Base-by-base conservation (phyloP, 2,113 vertebrate genomes). In the Pavo muticus region DNA sequence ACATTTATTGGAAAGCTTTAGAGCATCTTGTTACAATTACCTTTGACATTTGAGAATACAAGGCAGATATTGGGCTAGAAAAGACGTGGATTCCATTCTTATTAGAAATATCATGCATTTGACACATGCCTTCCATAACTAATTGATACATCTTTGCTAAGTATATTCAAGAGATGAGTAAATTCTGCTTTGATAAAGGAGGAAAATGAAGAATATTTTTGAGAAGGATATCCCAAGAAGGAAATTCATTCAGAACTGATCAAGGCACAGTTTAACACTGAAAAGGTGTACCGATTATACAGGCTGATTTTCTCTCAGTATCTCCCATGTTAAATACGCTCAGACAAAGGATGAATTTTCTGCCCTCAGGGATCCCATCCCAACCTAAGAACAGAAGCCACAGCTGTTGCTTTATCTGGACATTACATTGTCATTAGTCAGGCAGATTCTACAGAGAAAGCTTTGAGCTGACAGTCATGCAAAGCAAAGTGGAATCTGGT, bases 21-120 rank as follows among this genome's bases (percentile, higher is more conserved):
- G 4, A 68, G 25, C 57, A 95, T 84, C 61, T 90, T 95, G 93
- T 94, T 87, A 72, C 52, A 94, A 90, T 78, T 93, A 81, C 4
- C 1, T 69, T 77, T 69, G 81, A 72, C 57, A 81, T 88, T 84
- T 91, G 47, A 90, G 69, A 87, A 20, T 14, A 52, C 21, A 73
- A 80, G 45, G 47, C 29, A 91, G 56, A 90, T 81, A 77, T 47
- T 84, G n/a, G 57, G 35, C 40, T 65, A 78, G 74, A 90, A 87
- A 61, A 57, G 10, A n/a, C 24, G 56, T 44, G 40, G n/a, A 90
- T 94, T 94, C n/a, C 57, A 78, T 91, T 81, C 76, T 68, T 50
- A 75, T 45, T 84, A 87, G 57, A 90, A 87, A 54, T 78, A 64
- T 35, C 40, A 84, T 90, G 57, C 60, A 75, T 35, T 52, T 88